A percentile compares a stretch with the other conserved stretches of the same genome.
Evolutionary conservation across 1,140 invertebrate species (phyloP).

Genomic region (Euglossa dilemma): DNA sequence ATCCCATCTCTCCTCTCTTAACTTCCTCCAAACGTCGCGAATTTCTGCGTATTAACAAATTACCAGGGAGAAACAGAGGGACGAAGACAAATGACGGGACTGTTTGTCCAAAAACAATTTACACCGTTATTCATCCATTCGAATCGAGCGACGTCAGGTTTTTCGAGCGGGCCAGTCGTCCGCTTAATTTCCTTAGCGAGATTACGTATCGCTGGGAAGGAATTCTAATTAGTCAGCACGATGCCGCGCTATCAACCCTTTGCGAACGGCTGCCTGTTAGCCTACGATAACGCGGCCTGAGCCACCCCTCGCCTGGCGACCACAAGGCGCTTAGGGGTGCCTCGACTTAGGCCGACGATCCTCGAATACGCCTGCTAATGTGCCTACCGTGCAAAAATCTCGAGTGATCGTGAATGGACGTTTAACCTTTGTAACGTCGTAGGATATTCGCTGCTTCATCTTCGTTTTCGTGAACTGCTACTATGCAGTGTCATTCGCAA

Average conservation of each 20-base stretch:
- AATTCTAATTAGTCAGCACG: conserved; percentile 65
- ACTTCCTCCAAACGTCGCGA: no score
- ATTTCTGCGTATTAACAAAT: no score
- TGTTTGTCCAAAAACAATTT: background rate
- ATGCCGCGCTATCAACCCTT: conserved; percentile 61
- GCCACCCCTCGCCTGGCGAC: conserved; percentile 5
- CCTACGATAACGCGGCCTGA: conserved; percentile 51
- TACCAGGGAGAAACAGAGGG: no score
- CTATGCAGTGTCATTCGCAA: no score
- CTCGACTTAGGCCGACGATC: conserved; percentile 36
- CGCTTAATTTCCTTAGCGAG: conserved; percentile 20
- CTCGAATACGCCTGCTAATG: background rate
- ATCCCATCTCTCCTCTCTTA: no score
- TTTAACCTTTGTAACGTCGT: background rate
- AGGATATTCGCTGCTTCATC: no score
- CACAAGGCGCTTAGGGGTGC: conserved; percentile 43
- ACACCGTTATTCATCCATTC: background rate
- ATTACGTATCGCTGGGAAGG: conserved; percentile 43
- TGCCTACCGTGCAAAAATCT: conserved; percentile 7
- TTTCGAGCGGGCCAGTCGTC: background rate
- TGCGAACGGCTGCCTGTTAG: conserved; percentile 58
- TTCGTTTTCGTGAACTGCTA: no score
- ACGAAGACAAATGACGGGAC: background rate
- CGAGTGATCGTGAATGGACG: background rate
- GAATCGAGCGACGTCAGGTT: conserved; percentile 10